Percentiles rank a stretch among this genome's conserved stretches.
Conservation (phyloP, 2,113 vertebrate genomes). For the Lophochroa leadbeateri region DNA sequence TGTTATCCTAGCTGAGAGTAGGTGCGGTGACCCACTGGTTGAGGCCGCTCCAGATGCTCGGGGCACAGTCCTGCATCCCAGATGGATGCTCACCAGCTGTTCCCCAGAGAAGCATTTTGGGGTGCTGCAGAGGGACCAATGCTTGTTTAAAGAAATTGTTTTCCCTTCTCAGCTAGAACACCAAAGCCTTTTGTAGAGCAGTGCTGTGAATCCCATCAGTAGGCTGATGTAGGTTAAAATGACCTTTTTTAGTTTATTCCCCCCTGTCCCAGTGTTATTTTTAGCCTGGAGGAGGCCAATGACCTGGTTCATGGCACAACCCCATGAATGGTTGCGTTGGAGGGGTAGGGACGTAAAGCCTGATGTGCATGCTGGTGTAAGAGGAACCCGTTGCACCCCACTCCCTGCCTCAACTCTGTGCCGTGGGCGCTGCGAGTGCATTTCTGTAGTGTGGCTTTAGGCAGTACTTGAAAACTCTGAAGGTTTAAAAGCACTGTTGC, state of each 20-base stretch:
- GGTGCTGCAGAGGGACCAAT: background rate
- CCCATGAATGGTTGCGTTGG: accelerated
- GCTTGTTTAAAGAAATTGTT: background rate
- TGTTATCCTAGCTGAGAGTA: accelerated
- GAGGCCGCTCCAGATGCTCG: accelerated
- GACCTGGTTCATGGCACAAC: background rate
- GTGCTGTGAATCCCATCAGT: background rate
- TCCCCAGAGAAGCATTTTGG: background rate
- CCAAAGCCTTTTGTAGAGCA: background rate
- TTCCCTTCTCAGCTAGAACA: background rate
- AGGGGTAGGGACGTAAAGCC: background rate
- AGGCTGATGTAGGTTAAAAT: background rate
- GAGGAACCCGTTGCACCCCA: background rate
- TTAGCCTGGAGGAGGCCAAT: background rate
- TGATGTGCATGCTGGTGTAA: background rate
- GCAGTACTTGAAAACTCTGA: accelerated
- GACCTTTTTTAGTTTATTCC: background rate
- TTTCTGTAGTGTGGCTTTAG: background rate
- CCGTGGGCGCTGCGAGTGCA: accelerated
- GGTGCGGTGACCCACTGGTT: background rate
- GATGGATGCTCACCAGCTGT: accelerated
- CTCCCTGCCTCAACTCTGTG: background rate
- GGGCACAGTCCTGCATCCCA: background rate
- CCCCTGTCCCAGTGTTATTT: background rate
- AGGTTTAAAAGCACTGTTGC: background rate